Evolutionary conservation across 2,113 vertebrate genomes (phyloP).

Genomic region (Phylloscopus trochilus): DNA sequence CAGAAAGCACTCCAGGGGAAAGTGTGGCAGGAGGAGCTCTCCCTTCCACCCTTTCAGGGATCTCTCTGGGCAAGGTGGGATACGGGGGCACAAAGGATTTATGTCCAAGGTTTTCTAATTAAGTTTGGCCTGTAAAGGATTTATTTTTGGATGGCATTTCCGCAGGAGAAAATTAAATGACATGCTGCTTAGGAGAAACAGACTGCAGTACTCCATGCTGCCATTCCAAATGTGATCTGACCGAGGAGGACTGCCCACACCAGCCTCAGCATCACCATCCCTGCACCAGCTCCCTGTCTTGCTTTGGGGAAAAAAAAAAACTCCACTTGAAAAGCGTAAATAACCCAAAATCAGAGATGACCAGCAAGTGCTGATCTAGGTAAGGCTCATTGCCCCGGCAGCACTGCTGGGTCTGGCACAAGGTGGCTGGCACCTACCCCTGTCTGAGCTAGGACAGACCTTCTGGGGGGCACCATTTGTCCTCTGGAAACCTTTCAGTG

Average conservation of each 20-base stretch:
- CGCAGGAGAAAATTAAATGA: not conserved
- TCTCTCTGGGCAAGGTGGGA: not conserved
- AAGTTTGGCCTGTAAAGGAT: not conserved
- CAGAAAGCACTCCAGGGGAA: not conserved
- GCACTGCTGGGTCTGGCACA: not conserved
- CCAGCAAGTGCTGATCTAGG: not conserved
- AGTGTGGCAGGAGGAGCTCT: not conserved
- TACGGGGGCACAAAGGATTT: not conserved
- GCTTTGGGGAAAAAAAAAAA: not conserved
- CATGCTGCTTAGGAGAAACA: not conserved
- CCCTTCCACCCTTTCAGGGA: rapidly evolving
- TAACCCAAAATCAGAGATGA: not conserved
- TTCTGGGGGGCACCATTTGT: not conserved
- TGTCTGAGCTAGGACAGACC: not conserved
- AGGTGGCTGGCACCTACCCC: not conserved
- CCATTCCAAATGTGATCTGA: not conserved
- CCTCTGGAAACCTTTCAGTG: not conserved
- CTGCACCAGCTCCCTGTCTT: rapidly evolving
- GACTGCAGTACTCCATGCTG: not conserved
- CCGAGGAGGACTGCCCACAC: rapidly evolving
- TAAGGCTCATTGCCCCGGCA: not conserved
- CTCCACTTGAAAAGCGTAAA: not conserved
- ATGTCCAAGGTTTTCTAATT: not conserved
- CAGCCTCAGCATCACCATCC: not conserved
- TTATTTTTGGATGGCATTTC: not conserved